Percentiles rank a stretch among this genome's conserved stretches.
Conservation (phyloP, 1,140 invertebrate species). For the Sarcophaga bullata region DNA sequence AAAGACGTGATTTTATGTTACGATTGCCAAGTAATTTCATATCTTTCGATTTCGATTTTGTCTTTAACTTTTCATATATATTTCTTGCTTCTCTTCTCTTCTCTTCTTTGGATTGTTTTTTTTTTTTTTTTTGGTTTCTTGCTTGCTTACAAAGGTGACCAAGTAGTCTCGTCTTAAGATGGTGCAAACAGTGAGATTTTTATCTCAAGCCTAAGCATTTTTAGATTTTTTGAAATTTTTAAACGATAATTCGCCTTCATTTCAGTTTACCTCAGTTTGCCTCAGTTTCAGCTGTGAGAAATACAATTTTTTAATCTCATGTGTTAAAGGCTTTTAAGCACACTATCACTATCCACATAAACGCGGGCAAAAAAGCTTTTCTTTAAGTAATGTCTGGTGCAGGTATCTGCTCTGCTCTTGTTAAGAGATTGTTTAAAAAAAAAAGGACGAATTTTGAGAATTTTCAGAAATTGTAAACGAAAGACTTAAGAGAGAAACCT, state of each 20-base stretch:
- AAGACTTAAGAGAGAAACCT: no score
- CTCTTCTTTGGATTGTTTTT: no score
- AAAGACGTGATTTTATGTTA: slow-evolving; percentile 24
- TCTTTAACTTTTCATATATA: background rate
- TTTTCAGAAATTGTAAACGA: no score
- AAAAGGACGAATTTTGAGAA: no score
- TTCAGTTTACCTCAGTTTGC: background rate
- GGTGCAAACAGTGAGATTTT: background rate
- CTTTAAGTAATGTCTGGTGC: no score
- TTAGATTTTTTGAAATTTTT: slow-evolving; percentile 6
- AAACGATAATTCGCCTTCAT: background rate
- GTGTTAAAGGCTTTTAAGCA: no score
- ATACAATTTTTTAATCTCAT: no score
- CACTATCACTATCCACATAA: no score
- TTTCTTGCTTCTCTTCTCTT: background rate
- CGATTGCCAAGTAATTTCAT: slow-evolving; percentile 18
- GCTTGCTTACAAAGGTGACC: background rate
- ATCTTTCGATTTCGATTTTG: slow-evolving; percentile 7
- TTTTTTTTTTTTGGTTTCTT: no score
- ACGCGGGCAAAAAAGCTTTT: no score
- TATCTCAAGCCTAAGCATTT: slow-evolving; percentile 4
- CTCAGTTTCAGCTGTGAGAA: background rate
- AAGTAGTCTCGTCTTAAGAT: background rate
- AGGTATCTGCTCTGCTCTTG: no score
- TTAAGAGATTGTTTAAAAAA: no score